Base-by-base conservation (phyloP, 2,888 invertebrate species). In the Rhopalosiphum nymphaeae region DNA sequence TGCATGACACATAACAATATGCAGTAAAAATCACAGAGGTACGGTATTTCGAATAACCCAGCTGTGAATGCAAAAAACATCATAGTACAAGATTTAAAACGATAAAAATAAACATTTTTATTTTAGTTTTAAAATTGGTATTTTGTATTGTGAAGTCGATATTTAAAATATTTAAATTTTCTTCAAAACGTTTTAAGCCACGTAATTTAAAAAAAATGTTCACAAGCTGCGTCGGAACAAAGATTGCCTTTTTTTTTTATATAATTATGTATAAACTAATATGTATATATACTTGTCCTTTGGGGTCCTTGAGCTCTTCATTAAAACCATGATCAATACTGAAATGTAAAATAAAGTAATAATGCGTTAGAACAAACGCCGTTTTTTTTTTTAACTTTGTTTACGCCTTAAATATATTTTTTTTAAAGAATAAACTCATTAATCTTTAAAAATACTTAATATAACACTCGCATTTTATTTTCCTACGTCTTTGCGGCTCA, bases 101-200 rank as follows among this genome's bases (percentile, higher is more conserved):
- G 42, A 42, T 26, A 84, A 25, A 84, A 84, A 84, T 84, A 84
- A 84, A 84, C 42, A 25, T 85, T 85, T 44, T 85, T 85, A 44
- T 85, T 85, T 85, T 16, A 36, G 84, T 85, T 85, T 85, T 36
- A 85, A 67, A 67, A 67, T 67, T 67, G 67, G n/a, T n/a, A 67
- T 67, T 42, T 42, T 85, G 42, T 85, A 26, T 42, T 42, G 11
- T 85, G 21, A 44, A 85, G 42, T 26, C 84, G 26, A 85, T 26
- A 42, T 44, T 85, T 42, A 85, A 85, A 85, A 85, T 85, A 85
- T 85, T 85, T 85, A 85, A 42, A 85, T 85, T 85, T 85, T 26
- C 84, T 85, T 85, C 84, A 42, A 85, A 67, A 85, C 84, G 84
- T 42, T 42, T 42, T 42, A 25, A 84, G 25, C 25, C 9, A 84